phyloP scores from a whole-genome alignment of 2,797 vertebrate species.

The Anniella stebbinsi region DNA sequence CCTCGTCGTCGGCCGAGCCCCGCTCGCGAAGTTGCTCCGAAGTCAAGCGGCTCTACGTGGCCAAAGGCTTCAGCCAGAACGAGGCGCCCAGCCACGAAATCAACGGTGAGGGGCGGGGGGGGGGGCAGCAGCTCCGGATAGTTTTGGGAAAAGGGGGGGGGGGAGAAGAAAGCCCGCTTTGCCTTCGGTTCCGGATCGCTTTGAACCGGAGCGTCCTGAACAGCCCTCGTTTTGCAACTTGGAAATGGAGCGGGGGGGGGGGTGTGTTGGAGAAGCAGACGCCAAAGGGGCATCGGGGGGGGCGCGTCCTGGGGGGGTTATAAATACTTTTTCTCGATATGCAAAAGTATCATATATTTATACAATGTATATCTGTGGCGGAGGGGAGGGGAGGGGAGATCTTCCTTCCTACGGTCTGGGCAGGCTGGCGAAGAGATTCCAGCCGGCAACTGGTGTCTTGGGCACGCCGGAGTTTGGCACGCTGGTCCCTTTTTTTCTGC shows the following conservation, averaged over 20 bases:
- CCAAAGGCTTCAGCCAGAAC: slow-evolving; percentile 92
- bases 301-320: no score
- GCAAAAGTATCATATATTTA: no score
- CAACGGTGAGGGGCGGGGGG: slow-evolving; percentile 82
- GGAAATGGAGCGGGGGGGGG: background rate
- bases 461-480: background rate
- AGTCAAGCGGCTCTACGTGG: slow-evolving; percentile 89
- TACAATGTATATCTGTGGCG: background rate
- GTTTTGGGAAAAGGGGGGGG: no score
- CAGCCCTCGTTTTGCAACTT: background rate
- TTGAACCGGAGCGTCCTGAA: no score
- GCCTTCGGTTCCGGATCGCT: background rate
- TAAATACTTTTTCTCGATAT: no score
- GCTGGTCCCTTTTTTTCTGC: background rate
- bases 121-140: background rate
- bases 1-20: slow-evolving; percentile 83
- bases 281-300: no score
- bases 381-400: background rate
- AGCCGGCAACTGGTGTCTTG: background rate
- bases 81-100: slow-evolving; percentile 92
- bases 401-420: background rate
- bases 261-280: no score
- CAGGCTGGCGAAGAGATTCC: background rate
- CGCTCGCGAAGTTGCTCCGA: slow-evolving; percentile 92
- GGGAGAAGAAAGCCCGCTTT: background rate